phyloP scores from a whole-genome alignment of 2,113 vertebrate species.

The Taurulus bubalis region DNA sequence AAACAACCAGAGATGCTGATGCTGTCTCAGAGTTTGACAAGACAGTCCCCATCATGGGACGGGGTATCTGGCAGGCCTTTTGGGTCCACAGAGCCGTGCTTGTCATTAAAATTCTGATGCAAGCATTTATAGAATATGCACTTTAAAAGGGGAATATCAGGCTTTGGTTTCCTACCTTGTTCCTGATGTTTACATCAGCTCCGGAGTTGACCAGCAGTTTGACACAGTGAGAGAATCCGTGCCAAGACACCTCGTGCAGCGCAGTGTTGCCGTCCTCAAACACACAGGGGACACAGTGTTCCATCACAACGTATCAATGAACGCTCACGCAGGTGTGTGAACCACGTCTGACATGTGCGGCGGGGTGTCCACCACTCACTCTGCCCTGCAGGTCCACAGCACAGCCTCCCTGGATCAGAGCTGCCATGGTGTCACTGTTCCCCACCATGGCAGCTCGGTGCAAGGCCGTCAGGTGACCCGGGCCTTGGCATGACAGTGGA shows the following conservation, averaged over 20 bases:
- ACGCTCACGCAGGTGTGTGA: background rate
- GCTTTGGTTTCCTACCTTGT: slow-evolving; percentile 83
- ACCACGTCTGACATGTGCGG: background rate
- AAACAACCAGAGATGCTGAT: background rate
- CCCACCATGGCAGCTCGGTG: slow-evolving; percentile 90
- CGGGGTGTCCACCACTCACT: slow-evolving; percentile 73
- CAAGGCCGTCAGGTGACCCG: slow-evolving; percentile 87
- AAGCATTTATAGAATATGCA: background rate
- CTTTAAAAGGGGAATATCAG: background rate
- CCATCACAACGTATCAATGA: background rate
- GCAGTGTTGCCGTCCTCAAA: slow-evolving; percentile 91
- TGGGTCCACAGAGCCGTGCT: background rate
- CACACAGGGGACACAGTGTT: background rate
- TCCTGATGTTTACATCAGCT: slow-evolving; percentile 89
- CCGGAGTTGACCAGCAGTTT: slow-evolving; percentile 91
- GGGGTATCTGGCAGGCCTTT: background rate
- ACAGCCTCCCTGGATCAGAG: slow-evolving; percentile 90
- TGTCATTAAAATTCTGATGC: background rate
- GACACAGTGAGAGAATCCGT: slow-evolving; percentile 91
- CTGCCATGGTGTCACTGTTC: slow-evolving; percentile 84
- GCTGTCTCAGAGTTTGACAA: background rate
- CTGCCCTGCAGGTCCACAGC: slow-evolving; percentile 91
- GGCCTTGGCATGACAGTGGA: background rate
- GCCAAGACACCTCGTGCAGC: slow-evolving; percentile 92
- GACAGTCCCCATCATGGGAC: background rate